Evolutionary conservation across 2,888 invertebrate species (phyloP).

Genomic region (Caenorhabditis angaria): DNA sequence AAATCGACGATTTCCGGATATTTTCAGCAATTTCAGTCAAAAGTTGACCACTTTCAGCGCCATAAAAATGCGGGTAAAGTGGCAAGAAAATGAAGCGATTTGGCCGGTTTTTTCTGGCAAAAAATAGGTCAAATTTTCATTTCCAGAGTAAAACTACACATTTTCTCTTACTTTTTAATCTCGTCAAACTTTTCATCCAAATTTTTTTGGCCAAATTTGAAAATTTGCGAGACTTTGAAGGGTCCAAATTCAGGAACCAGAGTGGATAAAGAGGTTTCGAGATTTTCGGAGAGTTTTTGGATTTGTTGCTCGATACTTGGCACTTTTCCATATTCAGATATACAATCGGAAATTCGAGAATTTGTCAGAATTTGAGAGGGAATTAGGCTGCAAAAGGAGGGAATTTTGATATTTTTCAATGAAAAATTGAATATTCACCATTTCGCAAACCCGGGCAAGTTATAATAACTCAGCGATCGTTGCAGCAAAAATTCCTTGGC

Average conservation of each 20-base stretch:
- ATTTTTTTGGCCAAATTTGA: slow-evolving; percentile 33
- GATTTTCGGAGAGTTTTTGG: slow-evolving; percentile 19
- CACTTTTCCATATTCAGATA: slow-evolving; percentile 42
- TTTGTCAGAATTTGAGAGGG: slow-evolving; percentile 31
- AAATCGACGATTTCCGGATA: slow-evolving; percentile 19
- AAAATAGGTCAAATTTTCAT: neutral
- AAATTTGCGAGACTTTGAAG: slow-evolving; percentile 30
- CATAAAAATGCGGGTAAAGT: slow-evolving; percentile 49
- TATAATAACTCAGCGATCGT: slow-evolving; percentile 24
- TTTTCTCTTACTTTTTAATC: slow-evolving; percentile 18
- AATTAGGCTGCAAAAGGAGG: slow-evolving; percentile 32
- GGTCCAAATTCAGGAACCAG: slow-evolving; percentile 47
- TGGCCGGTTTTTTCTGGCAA: slow-evolving; percentile 30
- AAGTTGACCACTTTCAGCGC: slow-evolving; percentile 27
- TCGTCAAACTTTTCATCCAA: slow-evolving; percentile 26
- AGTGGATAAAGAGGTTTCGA: slow-evolving; percentile 37
- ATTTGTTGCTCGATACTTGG: slow-evolving; percentile 45
- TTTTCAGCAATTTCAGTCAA: slow-evolving; percentile 27
- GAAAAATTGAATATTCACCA: slow-evolving; percentile 22
- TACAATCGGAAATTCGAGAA: slow-evolving; percentile 34
- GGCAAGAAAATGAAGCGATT: slow-evolving; percentile 42
- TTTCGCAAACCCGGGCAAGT: slow-evolving; percentile 35
- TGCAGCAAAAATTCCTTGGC: slow-evolving; percentile 47
- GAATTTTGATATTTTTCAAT: neutral
- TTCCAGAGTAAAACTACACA: too few species aligned